Conservation (phyloP, 2,113 vertebrate species). For the Notarius lentiginosus region DNA sequence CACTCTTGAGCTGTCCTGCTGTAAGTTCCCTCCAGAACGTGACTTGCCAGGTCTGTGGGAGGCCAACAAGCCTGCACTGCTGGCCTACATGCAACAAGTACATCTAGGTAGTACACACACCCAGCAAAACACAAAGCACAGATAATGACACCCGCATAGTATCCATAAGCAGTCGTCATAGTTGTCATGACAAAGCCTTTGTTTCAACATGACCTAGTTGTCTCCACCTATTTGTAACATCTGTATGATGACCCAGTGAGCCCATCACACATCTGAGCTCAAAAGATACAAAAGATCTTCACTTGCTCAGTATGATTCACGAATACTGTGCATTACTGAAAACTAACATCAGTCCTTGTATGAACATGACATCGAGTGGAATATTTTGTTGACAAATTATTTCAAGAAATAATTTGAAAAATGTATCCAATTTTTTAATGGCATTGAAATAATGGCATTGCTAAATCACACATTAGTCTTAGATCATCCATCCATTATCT, state of each 20-base stretch:
- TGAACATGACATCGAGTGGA: neutral
- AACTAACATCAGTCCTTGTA: neutral
- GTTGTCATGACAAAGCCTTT: neutral
- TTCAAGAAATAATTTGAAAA: neutral
- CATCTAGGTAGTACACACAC: constrained; percentile 82
- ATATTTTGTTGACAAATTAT: neutral
- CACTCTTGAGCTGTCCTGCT: constrained; percentile 92
- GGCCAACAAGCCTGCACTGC: constrained; percentile 80
- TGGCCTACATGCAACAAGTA: constrained; percentile 86
- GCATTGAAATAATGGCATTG: no score
- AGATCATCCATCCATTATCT: no score
- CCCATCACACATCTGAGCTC: neutral
- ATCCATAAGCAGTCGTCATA: neutral
- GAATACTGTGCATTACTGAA: neutral
- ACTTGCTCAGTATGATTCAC: neutral
- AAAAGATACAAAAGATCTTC: neutral
- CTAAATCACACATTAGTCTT: no score
- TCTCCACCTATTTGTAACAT: constrained; percentile 15
- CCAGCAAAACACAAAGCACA: neutral
- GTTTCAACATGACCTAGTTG: neutral
- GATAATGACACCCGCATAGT: neutral
- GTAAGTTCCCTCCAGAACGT: constrained; percentile 82
- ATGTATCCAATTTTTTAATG: neutral
- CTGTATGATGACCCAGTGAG: neutral
- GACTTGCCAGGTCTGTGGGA: constrained; percentile 81